phyloP scores from a whole-genome alignment of 2,888 invertebrate genomes.

The Macrosiphum euphorbiae region DNA sequence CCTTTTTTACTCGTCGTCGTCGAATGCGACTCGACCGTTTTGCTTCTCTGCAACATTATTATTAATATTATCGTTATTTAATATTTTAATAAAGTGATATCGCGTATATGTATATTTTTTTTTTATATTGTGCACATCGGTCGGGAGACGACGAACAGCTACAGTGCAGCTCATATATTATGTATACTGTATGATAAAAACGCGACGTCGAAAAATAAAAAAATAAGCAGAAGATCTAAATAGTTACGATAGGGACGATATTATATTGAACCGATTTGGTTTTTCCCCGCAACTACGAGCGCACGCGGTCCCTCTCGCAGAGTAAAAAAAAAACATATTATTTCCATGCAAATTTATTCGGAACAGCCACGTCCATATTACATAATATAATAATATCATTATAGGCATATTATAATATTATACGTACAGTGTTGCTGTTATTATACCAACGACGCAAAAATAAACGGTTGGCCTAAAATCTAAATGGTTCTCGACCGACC shows the following conservation, averaged over 20 bases:
- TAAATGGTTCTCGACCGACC: not conserved
- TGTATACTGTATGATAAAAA: not conserved
- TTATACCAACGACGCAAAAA: not conserved
- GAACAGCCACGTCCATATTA: not conserved
- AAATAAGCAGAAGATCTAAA: not conserved
- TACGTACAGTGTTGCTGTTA: not conserved
- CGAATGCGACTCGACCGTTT: not conserved
- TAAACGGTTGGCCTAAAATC: not conserved
- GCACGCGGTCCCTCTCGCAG: not conserved
- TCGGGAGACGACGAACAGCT: not conserved
- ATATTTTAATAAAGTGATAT: too few species aligned
- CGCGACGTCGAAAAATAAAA: not conserved
- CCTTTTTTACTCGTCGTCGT: constrained; percentile 49
- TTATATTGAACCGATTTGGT: constrained; percentile 1
- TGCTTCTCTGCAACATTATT: not conserved
- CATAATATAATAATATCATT: not conserved
- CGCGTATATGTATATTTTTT: too few species aligned
- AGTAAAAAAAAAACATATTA: not conserved
- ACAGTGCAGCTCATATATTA: not conserved
- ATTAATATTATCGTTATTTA: not conserved
- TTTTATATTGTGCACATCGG: too few species aligned
- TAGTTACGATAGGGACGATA: not conserved
- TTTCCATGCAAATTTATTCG: constrained; percentile 22
- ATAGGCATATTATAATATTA: not conserved
- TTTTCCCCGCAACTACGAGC: not conserved